Evolutionary conservation across 2,113 vertebrate genomes (phyloP), one percentile per base, ranked within the genome.

Genomic region (Macquaria ambigua): DNA sequence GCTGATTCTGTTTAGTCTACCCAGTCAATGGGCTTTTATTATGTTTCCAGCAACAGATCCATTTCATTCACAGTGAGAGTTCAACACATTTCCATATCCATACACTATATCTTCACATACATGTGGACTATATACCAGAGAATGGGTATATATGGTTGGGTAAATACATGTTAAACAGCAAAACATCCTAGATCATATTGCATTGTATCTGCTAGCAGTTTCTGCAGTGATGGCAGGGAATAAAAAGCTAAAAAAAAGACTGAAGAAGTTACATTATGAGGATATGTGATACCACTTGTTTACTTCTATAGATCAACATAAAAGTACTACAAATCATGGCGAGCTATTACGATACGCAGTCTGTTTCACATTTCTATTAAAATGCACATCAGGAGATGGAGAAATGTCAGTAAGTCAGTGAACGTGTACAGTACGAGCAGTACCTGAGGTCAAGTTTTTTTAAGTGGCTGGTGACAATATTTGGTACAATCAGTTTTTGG

Each of bases 1-100:
- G 21, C 70, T 85, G n/a, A 75, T 67, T 85, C 39, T 68, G 37
- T 84, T 87, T 34, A 48, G 59, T 90, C 62, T 0, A 86, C 94
- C 94, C 93, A 96, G 66, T 95, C 95, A 95, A 95, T 94, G 93
- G 93, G 94, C 79, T 75, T 95, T 95, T 95, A 94, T 94, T 94
- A 80, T 2, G 53, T 87, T 90, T 92, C 89, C 91, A 94, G 88
- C 90, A 94, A 92, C 87, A 71, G 85, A 93, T 94, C 86, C 84
- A 87, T 79, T 90, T 92, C 79, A 83, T 94, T 95, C 93, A 94
- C 93, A 93, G 92, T 94, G 68, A 87, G 23, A 88, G 91, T 87
- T 93, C 89, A 90, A 89, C 79, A 91, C 83, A 83, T 91, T 83
- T 91, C 63, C 77, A 86, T 75, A 75, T 86, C 23, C 73, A 87